These are phyloP conservation scores for Atrichornis clamosus DNA, from an alignment of 2,113 vertebrate genomes.

Conservation along the genomic window DNA sequence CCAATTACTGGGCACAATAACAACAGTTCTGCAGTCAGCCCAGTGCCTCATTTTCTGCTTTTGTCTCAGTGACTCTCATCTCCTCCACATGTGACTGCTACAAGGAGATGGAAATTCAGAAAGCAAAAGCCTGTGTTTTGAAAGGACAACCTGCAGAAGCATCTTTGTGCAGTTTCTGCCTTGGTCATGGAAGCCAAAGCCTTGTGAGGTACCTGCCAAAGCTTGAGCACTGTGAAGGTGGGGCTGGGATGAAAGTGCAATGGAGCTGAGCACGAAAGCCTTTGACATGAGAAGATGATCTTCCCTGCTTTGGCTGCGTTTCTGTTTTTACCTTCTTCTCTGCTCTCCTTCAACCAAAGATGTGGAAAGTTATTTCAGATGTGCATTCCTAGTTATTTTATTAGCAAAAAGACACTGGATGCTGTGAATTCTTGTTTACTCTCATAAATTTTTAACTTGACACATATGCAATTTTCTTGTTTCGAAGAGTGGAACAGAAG, in stretches of 20 bases:
- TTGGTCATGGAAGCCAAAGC: neutral
- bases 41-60: neutral
- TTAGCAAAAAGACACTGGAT: neutral
- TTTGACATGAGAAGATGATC: neutral
- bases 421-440: constrained; percentile 3
- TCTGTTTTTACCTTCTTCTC: neutral
- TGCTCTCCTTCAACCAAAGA: neutral
- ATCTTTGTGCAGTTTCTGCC: neutral
- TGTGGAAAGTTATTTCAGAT: neutral
- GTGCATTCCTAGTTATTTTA: neutral
- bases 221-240: neutral
- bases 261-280: neutral
- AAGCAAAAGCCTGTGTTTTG: neutral
- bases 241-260: neutral
- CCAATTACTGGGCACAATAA: neutral
- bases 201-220: neutral
- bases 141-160: neutral
- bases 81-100: neutral
- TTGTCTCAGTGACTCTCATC: neutral
- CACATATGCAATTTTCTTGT: constrained; percentile 30
- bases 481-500: neutral
- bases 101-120: neutral
- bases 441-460: constrained; percentile 7
- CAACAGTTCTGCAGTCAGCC: neutral
- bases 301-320: neutral